phyloP scores from a whole-genome alignment of 2,113 vertebrate species.

The Alligator mississippiensis region DNA sequence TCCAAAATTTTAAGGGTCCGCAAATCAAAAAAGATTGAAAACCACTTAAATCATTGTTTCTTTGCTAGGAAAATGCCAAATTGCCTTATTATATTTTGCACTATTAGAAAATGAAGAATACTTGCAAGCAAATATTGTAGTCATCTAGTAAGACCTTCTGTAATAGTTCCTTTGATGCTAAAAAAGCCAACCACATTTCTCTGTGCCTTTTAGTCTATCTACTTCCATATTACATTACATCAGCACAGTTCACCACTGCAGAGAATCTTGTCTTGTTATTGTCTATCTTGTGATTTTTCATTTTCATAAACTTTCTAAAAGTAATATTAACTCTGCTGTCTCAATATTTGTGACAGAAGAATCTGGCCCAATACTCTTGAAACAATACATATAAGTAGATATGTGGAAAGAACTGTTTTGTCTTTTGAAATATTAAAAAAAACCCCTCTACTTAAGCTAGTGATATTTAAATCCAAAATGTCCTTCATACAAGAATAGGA shows the following conservation, averaged over 20 bases:
- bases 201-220: background rate
- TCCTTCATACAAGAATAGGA: background rate
- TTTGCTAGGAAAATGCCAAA: background rate
- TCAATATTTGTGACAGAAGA: background rate
- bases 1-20: too few species aligned
- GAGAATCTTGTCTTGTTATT: background rate
- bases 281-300: background rate
- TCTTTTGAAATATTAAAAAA: background rate
- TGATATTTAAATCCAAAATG: background rate
- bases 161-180: background rate
- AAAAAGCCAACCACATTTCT: background rate
- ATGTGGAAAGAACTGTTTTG: background rate
- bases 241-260: background rate
- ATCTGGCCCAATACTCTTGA: background rate
- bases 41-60: background rate
- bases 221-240: background rate
- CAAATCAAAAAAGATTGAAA: too few species aligned
- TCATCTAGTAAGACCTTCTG: background rate
- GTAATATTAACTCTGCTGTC: accelerated
- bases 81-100: background rate
- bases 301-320: background rate
- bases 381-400: too few species aligned
- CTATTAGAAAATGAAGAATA: background rate
- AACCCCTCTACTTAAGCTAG: background rate
- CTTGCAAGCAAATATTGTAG: background rate